A percentile compares a stretch with the other conserved stretches of the same genome.
phyloP scores from a whole-genome alignment of 2,797 vertebrate genomes.

The Leptoclinus maculatus region DNA sequence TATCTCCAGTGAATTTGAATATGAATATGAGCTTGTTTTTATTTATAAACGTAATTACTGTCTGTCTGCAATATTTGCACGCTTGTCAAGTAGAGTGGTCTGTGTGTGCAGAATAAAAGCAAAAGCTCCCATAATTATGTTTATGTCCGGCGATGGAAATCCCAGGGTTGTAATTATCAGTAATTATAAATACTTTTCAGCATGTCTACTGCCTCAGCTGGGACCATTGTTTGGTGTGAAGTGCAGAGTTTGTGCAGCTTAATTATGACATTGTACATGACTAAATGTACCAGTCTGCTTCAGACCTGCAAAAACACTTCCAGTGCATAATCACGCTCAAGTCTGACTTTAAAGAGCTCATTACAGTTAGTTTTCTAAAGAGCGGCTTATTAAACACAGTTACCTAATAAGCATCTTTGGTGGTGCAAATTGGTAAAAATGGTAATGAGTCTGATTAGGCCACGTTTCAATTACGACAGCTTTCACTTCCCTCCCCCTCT shows the following conservation, averaged over 20 bases:
- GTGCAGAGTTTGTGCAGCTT: constrained; percentile 90
- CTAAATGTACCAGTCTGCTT: constrained; percentile 94
- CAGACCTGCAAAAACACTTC: constrained; percentile 90
- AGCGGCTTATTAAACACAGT: constrained; percentile 99
- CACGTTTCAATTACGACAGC: constrained; percentile 98
- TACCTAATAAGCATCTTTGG: constrained; percentile 99
- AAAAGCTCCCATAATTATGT: constrained; percentile 86
- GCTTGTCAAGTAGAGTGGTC: constrained; percentile 81
- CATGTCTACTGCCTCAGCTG: constrained; percentile 76
- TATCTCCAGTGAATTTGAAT: constrained; percentile 75
- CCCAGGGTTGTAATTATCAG: constrained; percentile 85
- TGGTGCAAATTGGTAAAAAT: constrained; percentile 99
- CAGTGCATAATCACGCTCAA: constrained; percentile 94
- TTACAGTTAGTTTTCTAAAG: constrained; percentile 99
- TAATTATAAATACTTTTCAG: constrained; percentile 87
- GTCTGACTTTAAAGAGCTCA: constrained; percentile 99
- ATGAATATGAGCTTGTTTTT: constrained; percentile 84
- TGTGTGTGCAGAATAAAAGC: constrained; percentile 80
- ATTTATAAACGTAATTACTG: constrained; percentile 85
- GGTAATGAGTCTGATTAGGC: constrained; percentile 99
- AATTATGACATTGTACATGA: constrained; percentile 94
- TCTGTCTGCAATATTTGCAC: constrained; percentile 83
- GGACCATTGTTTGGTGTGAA: constrained; percentile 80
- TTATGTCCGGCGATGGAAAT: constrained; percentile 85
- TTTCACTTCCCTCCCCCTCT: constrained; percentile 68